Evolutionary conservation across 2,113 vertebrate species (phyloP), one percentile per base, ranked within the genome.

Genomic region (Microcebus tavaratra): DNA sequence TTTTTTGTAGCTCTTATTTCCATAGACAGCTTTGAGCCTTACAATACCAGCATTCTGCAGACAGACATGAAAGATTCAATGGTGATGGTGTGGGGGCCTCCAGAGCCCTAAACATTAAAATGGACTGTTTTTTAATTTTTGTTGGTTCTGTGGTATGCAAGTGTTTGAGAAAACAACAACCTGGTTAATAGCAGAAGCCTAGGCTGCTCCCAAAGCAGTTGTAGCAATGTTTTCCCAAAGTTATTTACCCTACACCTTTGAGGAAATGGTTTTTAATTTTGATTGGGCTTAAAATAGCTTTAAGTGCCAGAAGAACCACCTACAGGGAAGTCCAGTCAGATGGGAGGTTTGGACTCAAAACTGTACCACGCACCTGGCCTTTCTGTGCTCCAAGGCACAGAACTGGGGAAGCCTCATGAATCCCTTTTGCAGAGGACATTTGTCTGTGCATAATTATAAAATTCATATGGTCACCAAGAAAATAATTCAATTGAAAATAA

Each of bases 1-100:
- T 98, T 96, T 97, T 73, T 81, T 67, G 96, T 97, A 45, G 96
- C 98, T 98, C 98, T 95, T 98, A 98, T 98, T 98, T 98, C 97
- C 97, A 98, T 92, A 97, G 98, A 98, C 97, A 98, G 98, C 95
- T 98, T 94, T 96, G 96, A 97, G 97, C 93, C 97, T 98, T 98
- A 97, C 1, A 97, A 98, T 95, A 98, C 96, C 93, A 97, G 96
- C 95, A 88, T 90, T 98, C 95, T 98, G 95, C 96, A 98, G 98
- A 98, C 90, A 98, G 95, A 97, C 97, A 86, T 42, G 55, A 97
- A 96, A 97, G 98, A 96, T 79, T 93, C 86, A 88, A 67, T 94
- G 97, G n/a, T 39, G 53, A 87, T 17, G 39, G 87, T 94, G 83
- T 87, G 94, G 73, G 87, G 96, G 86, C 68, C 96, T 95, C 1